Evolutionary conservation across 2,797 vertebrate species (phyloP).

Genomic region (Betta splendens): DNA sequence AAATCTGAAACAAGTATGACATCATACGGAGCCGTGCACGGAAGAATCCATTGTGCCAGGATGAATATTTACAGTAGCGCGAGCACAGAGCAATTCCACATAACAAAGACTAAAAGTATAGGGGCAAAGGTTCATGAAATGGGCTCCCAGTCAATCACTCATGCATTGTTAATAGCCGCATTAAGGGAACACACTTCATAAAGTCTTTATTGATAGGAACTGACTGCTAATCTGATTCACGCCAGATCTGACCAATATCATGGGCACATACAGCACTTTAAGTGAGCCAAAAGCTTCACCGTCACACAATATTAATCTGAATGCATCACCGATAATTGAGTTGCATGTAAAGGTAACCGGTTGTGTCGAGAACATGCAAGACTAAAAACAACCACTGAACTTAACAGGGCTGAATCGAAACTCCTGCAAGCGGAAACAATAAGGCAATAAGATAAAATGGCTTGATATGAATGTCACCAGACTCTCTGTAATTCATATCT

Average conservation of each 20-base stretch:
- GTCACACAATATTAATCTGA: neutral
- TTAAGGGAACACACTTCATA: constrained; percentile 55
- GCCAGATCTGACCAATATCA: constrained; percentile 35
- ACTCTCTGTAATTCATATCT: neutral
- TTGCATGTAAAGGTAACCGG: neutral
- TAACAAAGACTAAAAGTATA: constrained; percentile 30
- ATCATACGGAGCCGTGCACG: constrained; percentile 38
- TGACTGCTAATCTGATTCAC: constrained; percentile 44
- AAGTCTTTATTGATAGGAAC: constrained; percentile 56
- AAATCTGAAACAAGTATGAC: constrained; percentile 55
- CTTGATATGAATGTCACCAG: neutral
- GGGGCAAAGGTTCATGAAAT: constrained; percentile 34
- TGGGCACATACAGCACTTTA: constrained; percentile 31
- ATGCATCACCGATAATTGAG: neutral
- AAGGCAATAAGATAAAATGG: neutral
- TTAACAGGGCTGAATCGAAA: neutral
- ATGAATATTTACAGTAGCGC: constrained; percentile 38
- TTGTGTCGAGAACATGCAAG: no score
- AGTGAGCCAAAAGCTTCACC: constrained; percentile 27
- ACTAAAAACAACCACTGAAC: no score
- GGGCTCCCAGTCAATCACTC: constrained; percentile 50
- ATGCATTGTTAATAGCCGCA: constrained; percentile 46
- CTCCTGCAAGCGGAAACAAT: no score
- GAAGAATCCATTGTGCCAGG: constrained; percentile 10
- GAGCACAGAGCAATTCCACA: constrained; percentile 15